Evolutionary conservation across 2,113 vertebrate species (phyloP).

Genomic region (Cricetomys ansorgei): DNA sequence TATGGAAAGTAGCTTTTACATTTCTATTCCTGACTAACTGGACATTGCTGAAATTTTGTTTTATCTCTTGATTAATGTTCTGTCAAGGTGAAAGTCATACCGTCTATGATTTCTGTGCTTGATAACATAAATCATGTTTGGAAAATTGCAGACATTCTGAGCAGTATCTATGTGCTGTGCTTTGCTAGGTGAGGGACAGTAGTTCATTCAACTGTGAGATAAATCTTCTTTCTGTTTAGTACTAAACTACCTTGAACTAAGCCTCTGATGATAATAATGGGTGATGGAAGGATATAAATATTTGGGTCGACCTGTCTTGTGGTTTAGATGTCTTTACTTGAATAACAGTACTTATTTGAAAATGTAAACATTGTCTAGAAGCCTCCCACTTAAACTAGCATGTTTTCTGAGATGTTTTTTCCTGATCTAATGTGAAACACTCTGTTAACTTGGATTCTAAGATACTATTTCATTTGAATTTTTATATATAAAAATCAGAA

Average conservation of each 20-base stretch:
- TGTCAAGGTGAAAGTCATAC: conserved; percentile 62
- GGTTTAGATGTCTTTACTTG: conserved; percentile 45
- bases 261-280: conserved; percentile 12
- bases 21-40: conserved; percentile 8
- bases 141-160: conserved; percentile 28
- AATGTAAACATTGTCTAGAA: conserved; percentile 10
- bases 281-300: conserved; percentile 47
- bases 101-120: conserved; percentile 57
- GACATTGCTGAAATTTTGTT: conserved; percentile 22
- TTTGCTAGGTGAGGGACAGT: neutral
- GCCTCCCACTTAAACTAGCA: neutral
- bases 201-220: conserved; percentile 54
- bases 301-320: neutral
- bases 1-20: conserved; percentile 35
- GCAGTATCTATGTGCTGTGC: neutral
- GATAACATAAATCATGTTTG: conserved; percentile 59
- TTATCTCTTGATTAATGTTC: conserved; percentile 76
- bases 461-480: neutral
- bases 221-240: conserved; percentile 40
- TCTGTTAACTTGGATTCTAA: neutral
- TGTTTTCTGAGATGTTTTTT: neutral
- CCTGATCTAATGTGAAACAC: neutral
- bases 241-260: conserved; percentile 55
- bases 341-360: conserved; percentile 39
- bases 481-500: neutral